Conservation (phyloP, 2,797 vertebrate genomes). For the Linurgus olivaceus region DNA sequence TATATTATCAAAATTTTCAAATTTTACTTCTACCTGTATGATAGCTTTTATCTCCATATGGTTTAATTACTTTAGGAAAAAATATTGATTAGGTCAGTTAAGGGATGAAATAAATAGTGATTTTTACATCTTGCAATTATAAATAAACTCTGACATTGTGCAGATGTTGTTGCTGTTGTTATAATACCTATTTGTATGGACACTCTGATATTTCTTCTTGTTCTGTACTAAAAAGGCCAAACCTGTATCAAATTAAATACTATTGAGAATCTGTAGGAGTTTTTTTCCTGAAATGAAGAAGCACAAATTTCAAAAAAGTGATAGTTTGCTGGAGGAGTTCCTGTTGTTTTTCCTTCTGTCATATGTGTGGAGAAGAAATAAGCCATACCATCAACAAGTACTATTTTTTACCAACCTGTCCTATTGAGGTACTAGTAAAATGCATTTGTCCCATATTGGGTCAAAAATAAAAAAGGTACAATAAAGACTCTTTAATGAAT, state of each 20-base stretch:
- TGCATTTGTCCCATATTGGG: not conserved
- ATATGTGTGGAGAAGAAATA: not conserved
- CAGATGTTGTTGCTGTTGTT: not conserved
- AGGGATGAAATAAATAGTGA: not conserved
- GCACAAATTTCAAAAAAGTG: not conserved
- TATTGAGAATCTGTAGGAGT: not conserved
- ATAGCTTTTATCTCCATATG: not conserved
- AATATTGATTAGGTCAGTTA: not conserved
- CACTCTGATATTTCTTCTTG: not conserved
- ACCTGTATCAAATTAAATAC: not conserved
- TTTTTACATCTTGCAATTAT: not conserved
- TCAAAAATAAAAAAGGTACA: not conserved
- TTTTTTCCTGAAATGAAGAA: not conserved
- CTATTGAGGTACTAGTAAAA: not conserved
- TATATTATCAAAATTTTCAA: not conserved
- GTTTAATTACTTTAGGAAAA: not conserved
- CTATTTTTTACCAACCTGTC: not conserved
- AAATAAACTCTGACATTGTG: not conserved
- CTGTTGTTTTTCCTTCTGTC: not conserved
- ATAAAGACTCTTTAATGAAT: not conserved
- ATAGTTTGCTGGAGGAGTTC: not conserved
- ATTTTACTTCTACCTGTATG: not conserved
- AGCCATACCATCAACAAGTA: not conserved
- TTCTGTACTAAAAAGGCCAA: not conserved
- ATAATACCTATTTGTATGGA: not conserved